Percentiles rank a stretch among this genome's conserved stretches.
phyloP scores from a whole-genome alignment of 2,113 vertebrate species.

The Chamaetylas fuelleborni region DNA sequence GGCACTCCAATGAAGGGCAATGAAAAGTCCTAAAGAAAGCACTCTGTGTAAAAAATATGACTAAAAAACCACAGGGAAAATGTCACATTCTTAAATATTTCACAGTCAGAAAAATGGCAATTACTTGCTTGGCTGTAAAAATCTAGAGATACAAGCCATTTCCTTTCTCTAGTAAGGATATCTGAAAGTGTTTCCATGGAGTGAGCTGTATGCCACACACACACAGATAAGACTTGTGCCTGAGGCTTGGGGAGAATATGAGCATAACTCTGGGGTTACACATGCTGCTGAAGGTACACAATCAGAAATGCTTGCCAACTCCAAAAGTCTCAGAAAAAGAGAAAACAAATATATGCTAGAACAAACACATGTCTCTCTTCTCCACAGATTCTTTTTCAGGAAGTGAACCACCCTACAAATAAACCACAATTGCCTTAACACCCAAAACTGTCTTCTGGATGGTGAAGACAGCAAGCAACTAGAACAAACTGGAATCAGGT shows the following conservation, averaged over 20 bases:
- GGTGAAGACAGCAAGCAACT: neutral
- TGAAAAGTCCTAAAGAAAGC: neutral
- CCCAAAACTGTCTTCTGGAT: neutral
- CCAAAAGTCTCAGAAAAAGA: neutral
- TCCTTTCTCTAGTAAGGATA: conserved; percentile 27
- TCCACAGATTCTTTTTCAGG: neutral
- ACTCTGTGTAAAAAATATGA: neutral
- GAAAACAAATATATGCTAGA: conserved; percentile 11
- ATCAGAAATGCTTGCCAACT: neutral
- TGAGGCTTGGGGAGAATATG: neutral
- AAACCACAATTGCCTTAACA: neutral
- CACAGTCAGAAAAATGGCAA: neutral
- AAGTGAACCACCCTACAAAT: conserved; percentile 5
- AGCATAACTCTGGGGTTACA: neutral
- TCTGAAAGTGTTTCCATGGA: conserved; percentile 16
- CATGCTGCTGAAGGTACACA: neutral
- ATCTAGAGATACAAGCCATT: conserved; percentile 3
- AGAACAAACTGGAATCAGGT: neutral
- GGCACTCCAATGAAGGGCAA: neutral
- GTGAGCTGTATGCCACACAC: neutral
- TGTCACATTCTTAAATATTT: neutral
- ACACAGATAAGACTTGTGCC: neutral
- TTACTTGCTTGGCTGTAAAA: neutral
- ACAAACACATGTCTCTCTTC: neutral
- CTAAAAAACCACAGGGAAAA: neutral